phyloP scores from a whole-genome alignment of 2,797 vertebrate species.

The Mormyrops attenuatus region DNA sequence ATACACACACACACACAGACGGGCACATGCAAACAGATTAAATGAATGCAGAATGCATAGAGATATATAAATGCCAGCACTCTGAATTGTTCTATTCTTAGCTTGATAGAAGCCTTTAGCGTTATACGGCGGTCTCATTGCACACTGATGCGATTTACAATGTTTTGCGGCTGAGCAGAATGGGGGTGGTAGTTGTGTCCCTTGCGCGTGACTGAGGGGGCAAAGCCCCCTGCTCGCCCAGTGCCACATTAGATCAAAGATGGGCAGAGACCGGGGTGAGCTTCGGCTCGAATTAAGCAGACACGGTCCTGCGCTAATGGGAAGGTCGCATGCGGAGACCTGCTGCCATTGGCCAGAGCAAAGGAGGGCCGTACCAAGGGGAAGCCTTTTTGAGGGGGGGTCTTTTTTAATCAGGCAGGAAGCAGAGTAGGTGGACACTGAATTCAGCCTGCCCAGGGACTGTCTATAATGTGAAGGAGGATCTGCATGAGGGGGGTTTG shows the following conservation, averaged over 20 bases:
- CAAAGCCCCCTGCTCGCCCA: background rate
- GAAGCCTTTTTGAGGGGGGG: background rate
- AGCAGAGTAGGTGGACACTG: background rate
- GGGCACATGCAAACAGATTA: background rate
- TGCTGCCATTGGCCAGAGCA: background rate
- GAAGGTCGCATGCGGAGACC: background rate
- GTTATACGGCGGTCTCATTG: background rate
- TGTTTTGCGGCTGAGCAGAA: background rate
- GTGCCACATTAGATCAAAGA: constrained; percentile 1
- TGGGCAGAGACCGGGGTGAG: background rate
- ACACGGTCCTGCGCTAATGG: constrained; percentile 10
- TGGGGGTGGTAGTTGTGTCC: background rate
- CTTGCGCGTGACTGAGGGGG: background rate
- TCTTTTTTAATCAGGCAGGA: background rate
- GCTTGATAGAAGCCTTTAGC: background rate
- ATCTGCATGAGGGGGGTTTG: background rate
- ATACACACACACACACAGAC: background rate
- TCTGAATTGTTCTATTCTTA: background rate
- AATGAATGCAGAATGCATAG: background rate
- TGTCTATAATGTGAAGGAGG: background rate
- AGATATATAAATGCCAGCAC: background rate
- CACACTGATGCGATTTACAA: background rate
- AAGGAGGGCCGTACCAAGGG: background rate
- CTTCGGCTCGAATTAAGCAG: background rate
- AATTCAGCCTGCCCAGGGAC: background rate